Evolutionary conservation across 2,797 vertebrate species (phyloP).

Genomic region (Lemur catta): DNA sequence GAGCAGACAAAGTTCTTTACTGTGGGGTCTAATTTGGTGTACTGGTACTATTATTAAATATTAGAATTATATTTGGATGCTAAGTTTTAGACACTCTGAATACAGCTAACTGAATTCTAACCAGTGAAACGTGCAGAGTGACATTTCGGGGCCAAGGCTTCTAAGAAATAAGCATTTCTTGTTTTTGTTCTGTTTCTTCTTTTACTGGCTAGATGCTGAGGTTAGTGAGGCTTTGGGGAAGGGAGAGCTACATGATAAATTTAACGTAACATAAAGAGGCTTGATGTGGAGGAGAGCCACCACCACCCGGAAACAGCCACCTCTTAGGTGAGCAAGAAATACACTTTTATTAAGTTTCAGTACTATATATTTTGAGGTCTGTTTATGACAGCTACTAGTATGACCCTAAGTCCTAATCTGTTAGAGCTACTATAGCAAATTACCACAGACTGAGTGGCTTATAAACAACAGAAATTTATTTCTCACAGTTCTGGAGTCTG

Average conservation of each 20-base stretch:
- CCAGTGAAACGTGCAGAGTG: not conserved
- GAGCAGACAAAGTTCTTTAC: constrained; percentile 7
- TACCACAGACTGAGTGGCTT: not conserved
- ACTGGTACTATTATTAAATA: constrained; percentile 27
- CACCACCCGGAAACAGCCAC: not conserved
- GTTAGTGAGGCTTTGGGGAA: not conserved
- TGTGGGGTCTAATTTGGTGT: constrained; percentile 40
- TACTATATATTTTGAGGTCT: not conserved
- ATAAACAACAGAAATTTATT: not conserved
- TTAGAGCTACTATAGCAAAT: not conserved
- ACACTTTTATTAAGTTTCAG: not conserved
- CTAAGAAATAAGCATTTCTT: not conserved
- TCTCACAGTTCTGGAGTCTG: not conserved
- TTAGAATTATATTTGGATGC: constrained; percentile 41
- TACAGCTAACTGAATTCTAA: not conserved
- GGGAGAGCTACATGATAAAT: not conserved
- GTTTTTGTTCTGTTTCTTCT: not conserved
- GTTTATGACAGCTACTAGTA: not conserved
- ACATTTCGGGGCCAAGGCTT: not conserved
- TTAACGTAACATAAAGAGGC: not conserved
- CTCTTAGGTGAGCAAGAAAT: not conserved
- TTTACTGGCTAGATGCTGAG: not conserved
- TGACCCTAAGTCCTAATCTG: not conserved
- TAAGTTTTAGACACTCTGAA: constrained; percentile 53
- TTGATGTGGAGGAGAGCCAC: not conserved